Conservation (phyloP, 2,888 invertebrate genomes). For the Quadroppia sp. region DNA sequence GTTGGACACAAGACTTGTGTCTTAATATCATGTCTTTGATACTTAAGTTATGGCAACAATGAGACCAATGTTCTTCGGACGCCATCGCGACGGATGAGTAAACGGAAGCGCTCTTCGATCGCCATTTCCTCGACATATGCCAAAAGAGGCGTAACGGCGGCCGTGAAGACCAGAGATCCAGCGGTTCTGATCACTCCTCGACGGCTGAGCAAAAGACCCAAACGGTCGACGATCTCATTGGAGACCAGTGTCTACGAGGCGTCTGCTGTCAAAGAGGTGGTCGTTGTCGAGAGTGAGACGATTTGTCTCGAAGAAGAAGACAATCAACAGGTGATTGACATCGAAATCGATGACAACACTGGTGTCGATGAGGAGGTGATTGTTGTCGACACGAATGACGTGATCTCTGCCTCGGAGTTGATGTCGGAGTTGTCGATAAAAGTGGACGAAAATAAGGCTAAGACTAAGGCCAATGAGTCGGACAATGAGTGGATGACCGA, state of each 20-base stretch:
- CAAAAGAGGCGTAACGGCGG: neutral
- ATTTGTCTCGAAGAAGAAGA: neutral
- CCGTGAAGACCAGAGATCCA: neutral
- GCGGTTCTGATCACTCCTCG: neutral
- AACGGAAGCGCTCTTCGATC: conserved; percentile 2
- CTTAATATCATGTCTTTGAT: neutral
- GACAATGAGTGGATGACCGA: conserved; percentile 36
- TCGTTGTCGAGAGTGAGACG: no score
- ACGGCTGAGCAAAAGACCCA: neutral
- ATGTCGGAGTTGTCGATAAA: conserved; percentile 16
- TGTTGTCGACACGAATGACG: neutral
- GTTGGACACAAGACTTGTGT: neutral
- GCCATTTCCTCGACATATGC: neutral
- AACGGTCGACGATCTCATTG: neutral
- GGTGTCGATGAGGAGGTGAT: neutral
- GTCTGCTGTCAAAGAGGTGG: neutral
- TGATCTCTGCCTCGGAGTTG: neutral
- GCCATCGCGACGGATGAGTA: conserved; percentile 9
- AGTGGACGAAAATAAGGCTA: neutral
- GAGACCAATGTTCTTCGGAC: neutral
- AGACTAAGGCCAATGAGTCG: neutral
- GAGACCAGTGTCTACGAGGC: conserved; percentile 1
- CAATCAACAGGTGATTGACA: neutral
- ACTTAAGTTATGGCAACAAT: no score
- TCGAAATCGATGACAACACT: neutral